Conservation (phyloP, 2,888 invertebrate species). For the Campopleginae sp. region DNA sequence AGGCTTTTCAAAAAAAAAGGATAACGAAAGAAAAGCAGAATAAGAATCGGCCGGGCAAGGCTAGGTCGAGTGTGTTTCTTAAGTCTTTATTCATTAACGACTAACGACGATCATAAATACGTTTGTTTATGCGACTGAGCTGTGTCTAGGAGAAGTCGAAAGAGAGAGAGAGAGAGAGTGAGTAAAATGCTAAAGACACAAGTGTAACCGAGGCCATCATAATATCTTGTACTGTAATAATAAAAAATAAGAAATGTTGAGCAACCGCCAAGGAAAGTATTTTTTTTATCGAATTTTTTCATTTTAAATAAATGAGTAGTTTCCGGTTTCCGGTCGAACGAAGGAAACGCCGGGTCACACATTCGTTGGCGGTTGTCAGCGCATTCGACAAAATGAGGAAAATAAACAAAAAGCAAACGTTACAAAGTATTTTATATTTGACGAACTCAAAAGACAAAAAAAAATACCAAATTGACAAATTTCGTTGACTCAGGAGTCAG, state of each 20-base stretch:
- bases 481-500: slow-evolving; percentile 49
- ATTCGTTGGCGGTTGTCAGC: slow-evolving; percentile 56
- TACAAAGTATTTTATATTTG: slow-evolving; percentile 64
- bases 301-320: background rate
- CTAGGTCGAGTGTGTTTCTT: slow-evolving; percentile 56
- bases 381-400: slow-evolving; percentile 21
- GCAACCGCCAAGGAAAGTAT: slow-evolving; percentile 49
- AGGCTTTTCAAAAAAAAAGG: slow-evolving; percentile 3
- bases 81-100: slow-evolving; percentile 57
- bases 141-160: slow-evolving; percentile 3
- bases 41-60: slow-evolving; percentile 44
- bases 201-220: slow-evolving; percentile 75
- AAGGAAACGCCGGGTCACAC: slow-evolving; percentile 11
- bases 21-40: slow-evolving; percentile 1
- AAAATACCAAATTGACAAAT: slow-evolving; percentile 14
- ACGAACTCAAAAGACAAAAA: slow-evolving; percentile 23
- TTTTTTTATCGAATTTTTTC: slow-evolving; percentile 21
- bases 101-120: slow-evolving; percentile 36
- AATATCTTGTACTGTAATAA: slow-evolving; percentile 78
- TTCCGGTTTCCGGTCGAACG: slow-evolving; percentile 6
- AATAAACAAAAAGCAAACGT: slow-evolving; percentile 41
- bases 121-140: slow-evolving; percentile 44
- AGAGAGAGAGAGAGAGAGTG: background rate
- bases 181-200: slow-evolving; percentile 69
- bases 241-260: slow-evolving; percentile 58